Evolutionary conservation across 2,888 invertebrate genomes (phyloP), one percentile per base, ranked within the genome.

Genomic region (Oeneis ivallda): DNA sequence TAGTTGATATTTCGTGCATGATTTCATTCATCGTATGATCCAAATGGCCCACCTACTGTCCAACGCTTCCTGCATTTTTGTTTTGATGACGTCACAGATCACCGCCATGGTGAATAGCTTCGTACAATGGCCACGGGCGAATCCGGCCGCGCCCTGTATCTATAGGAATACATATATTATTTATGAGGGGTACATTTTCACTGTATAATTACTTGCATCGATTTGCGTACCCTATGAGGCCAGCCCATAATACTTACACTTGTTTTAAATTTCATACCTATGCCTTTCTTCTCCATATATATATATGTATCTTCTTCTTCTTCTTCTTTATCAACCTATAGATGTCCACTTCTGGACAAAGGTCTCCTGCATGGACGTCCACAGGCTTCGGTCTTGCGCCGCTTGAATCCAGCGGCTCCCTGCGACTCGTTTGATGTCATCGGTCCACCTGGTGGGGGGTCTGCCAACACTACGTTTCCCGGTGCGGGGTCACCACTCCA

Each of bases 161-260:
- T 79, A 80, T 83, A 80, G 80, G 83, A 83, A 87, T 89, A 87
- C 86, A 83, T 85, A 87, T 86, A 83, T 85, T 89, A 91, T 90
- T 91, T 89, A 89, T 89, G 89, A 87, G 86, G 90, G 90, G 87
- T 86, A 85, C 79, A 82, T 60, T 60, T 60, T 86, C 84, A 87
- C 86, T 89, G 86, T 89, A 89, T 92, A 92, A 92, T 92, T 92
- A 87, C 86, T 17, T 39, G 60, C 84, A 89, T 92, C 88, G 89
- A 89, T 89, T 87, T 43, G 52, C 26, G 63, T 45, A 54, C 54
- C 52, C 41, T 15, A 26, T 43, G 84, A 83, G 88, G 86, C 89
- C 88, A 89, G n/a, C n/a, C n/a, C n/a, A n/a, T n/a, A n/a, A n/a
- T n/a, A n/a, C n/a, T 86, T 89, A 89, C 89, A 86, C 86, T 87